Percentiles rank a stretch among this genome's conserved stretches.
Conservation (phyloP, 2,797 vertebrate genomes). For the Eulemur rubriventer region DNA sequence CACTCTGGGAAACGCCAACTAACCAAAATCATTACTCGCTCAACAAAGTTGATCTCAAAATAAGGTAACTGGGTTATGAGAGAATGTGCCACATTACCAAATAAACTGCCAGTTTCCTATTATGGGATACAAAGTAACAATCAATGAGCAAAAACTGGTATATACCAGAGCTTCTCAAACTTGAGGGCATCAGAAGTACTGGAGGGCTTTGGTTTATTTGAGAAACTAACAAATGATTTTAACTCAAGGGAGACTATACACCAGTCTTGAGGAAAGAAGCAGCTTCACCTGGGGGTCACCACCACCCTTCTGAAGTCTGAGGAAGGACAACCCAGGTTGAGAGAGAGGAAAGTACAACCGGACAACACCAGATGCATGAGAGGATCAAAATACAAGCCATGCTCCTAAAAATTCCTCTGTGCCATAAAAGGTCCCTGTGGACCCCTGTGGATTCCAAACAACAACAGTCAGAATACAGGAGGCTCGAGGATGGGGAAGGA, state of each 20-base stretch:
- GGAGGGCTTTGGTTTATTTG: neutral
- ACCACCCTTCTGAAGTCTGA: neutral
- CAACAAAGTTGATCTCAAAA: neutral
- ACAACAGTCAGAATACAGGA: neutral
- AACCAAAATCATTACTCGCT: neutral
- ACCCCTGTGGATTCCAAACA: neutral
- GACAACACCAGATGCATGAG: neutral
- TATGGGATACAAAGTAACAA: conserved; percentile 14
- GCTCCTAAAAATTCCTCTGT: neutral
- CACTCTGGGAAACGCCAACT: neutral
- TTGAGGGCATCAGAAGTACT: neutral
- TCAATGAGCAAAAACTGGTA: neutral
- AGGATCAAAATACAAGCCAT: neutral
- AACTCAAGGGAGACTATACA: neutral
- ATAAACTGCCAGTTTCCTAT: neutral
- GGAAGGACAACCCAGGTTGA: neutral
- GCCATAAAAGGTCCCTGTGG: neutral
- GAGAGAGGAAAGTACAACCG: neutral
- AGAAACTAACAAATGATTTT: neutral
- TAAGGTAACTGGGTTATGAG: neutral
- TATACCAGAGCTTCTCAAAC: neutral
- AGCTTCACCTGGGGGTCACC: neutral
- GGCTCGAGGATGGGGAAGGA: neutral
- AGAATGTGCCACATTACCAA: neutral
- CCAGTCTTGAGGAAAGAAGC: neutral